Evolutionary conservation across 2,113 vertebrate species (phyloP), one percentile per base, ranked within the genome.

Genomic region (Sebastes schlegelii): DNA sequence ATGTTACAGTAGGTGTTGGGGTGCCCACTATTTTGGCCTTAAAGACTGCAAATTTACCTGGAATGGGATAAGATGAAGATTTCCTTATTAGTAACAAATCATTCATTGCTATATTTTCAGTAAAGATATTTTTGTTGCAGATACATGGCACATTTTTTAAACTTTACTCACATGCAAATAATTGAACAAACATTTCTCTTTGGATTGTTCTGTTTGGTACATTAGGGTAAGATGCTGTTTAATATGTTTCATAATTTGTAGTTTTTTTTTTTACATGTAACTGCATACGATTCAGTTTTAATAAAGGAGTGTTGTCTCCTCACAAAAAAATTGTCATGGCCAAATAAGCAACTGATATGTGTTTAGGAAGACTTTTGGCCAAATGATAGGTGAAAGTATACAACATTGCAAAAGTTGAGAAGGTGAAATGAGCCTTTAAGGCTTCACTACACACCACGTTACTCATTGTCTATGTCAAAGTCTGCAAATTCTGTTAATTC

Each of bases 11-110:
- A 0, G 97, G 97, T n/a, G 48, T 65, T 34, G 98, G 97, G 5
- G 94, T 93, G 48, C 98, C 97, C 9, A 84, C 91, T 11, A 98
- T 90, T 73, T 91, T 95, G 34, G 95, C 96, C 91, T 95, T 96
- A 87, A 99, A 97, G 82, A 95, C 17, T 13, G 96, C 97, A 76
- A 67, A 88, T 95, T 97, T 98, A 79, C 97, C 98, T 99, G 93
- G 5, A 78, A 86, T 12, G 9, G 12, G 14, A 80, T 4, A 6
- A 52, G 54, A 23, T 12, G 1, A 70, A 19, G 8, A 57, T 54
- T 57, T 26, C 1, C 0, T 40, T n/a, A 46, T 70, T 43, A 71
- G 7, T 42, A n/a, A 48, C 17, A 82, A 21, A 52, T 55, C 13
- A 23, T 57, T 17, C 2, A 45, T 65, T 54, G 5, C 11, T 55